Evolutionary conservation across 2,888 invertebrate species (phyloP).

Genomic region (Pseudococcus longispinus): DNA sequence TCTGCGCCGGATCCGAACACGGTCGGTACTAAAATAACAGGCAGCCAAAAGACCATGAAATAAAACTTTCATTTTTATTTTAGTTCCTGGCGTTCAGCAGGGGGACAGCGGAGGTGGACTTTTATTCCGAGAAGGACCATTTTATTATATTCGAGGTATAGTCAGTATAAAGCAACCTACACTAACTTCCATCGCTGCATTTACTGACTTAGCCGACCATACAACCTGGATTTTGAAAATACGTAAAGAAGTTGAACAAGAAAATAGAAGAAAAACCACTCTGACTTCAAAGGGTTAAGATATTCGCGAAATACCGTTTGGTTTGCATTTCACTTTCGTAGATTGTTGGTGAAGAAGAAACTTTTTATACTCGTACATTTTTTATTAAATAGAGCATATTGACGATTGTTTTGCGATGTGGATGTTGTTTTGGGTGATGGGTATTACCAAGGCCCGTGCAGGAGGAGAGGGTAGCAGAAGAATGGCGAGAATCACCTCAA

Average conservation of each 20-base stretch:
- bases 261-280: neutral
- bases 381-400: neutral
- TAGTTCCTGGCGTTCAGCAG: slow-evolving; percentile 2
- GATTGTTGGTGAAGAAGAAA: neutral
- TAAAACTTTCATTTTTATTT: neutral
- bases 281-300: neutral
- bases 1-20: slow-evolving; percentile 59
- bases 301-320: neutral
- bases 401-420: neutral
- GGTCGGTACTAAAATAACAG: slow-evolving; percentile 52
- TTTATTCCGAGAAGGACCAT: neutral
- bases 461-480: too few species aligned
- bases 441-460: too few species aligned
- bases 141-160: slow-evolving; percentile 22
- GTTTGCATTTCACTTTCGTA: neutral
- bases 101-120: slow-evolving; percentile 47
- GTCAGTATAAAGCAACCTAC: slow-evolving; percentile 23
- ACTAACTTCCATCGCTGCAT: neutral
- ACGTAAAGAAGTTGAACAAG: neutral
- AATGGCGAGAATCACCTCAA: too few species aligned
- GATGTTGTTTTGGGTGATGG: too few species aligned
- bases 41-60: neutral
- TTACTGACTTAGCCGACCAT: slow-evolving; percentile 34
- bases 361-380: neutral
- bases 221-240: neutral